Percentiles rank a stretch among this genome's conserved stretches.
Conservation (phyloP, 2,113 vertebrate species). For the Leptobrachium leishanense region DNA sequence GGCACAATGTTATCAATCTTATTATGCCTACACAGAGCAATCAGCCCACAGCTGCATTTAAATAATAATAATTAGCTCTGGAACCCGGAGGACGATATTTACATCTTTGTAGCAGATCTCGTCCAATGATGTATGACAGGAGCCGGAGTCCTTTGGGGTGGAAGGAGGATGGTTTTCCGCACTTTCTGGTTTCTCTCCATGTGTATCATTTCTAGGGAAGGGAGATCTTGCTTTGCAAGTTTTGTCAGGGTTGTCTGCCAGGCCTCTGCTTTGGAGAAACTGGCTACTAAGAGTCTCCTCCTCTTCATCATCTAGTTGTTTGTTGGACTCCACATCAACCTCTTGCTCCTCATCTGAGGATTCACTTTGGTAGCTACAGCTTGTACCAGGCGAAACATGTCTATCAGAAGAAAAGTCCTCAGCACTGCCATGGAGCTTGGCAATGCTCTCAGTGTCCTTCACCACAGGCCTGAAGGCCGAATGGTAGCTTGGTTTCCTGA, state of each 20-base stretch:
- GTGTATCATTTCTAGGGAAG: conserved; percentile 67
- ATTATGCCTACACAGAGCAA: conserved; percentile 73
- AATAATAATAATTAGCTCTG: conserved; percentile 78
- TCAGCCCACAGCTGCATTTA: conserved; percentile 74
- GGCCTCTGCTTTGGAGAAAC: conserved; percentile 65
- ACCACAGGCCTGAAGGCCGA: conserved; percentile 90
- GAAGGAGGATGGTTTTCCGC: conserved; percentile 56
- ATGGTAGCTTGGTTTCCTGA: conserved; percentile 77
- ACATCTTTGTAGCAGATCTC: conserved; percentile 92
- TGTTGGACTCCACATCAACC: conserved; percentile 88
- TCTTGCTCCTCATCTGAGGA: conserved; percentile 78
- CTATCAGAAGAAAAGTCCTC: conserved; percentile 71
- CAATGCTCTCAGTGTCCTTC: conserved; percentile 86
- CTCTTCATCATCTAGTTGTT: conserved; percentile 80
- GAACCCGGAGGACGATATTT: conserved; percentile 81
- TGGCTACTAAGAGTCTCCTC: conserved; percentile 58
- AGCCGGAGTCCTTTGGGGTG: conserved; percentile 68
- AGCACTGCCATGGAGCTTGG: conserved; percentile 78
- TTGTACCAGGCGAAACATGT: conserved; percentile 79
- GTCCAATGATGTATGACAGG: conserved; percentile 76
- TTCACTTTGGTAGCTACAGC: conserved; percentile 88
- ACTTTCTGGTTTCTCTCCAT: conserved; percentile 72
- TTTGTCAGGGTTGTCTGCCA: conserved; percentile 65
- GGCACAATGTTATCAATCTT: conserved; percentile 70
- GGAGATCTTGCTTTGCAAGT: conserved; percentile 67